Evolutionary conservation across 2,888 invertebrate genomes (phyloP).

Genomic region (Panopea generosa): DNA sequence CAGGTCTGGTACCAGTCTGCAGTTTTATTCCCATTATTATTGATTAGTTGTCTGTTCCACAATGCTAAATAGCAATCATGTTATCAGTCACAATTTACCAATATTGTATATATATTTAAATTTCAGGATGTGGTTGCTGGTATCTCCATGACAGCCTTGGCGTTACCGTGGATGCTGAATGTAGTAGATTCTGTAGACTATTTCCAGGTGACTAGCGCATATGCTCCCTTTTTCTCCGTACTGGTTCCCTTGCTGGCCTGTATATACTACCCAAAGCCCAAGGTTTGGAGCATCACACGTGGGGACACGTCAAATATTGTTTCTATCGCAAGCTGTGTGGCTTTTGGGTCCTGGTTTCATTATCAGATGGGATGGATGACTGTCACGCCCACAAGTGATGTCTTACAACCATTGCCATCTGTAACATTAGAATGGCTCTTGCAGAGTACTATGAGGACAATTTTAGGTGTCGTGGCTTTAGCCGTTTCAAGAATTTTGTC

Average conservation of each 20-base stretch:
- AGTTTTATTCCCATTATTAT: too few species aligned
- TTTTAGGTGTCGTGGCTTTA: constrained; percentile 92
- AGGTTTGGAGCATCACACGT: constrained; percentile 95
- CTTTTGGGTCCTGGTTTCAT: constrained; percentile 93
- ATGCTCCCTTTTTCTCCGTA: constrained; percentile 88
- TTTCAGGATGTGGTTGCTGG: constrained; percentile 93
- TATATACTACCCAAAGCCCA: constrained; percentile 92
- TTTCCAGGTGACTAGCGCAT: constrained; percentile 89
- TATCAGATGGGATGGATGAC: constrained; percentile 91
- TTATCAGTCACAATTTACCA: too few species aligned
- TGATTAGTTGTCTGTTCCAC: too few species aligned
- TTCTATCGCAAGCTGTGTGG: constrained; percentile 88
- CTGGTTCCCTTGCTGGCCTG: constrained; percentile 89
- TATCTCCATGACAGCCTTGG: constrained; percentile 88
- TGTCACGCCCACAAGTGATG: constrained; percentile 69
- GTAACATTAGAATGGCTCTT: constrained; percentile 90
- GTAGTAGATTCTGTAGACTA: constrained; percentile 91
- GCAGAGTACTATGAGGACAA: constrained; percentile 86
- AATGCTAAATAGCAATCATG: too few species aligned
- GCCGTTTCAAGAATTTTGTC: constrained; percentile 88
- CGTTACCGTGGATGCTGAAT: constrained; percentile 91
- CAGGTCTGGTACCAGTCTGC: too few species aligned
- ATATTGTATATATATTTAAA: constrained; percentile 26
- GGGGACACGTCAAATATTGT: constrained; percentile 96
- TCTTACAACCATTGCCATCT: constrained; percentile 91